These are phyloP conservation scores for Mythimna lalbum DNA, from an alignment of 2,888 invertebrate species.

Conservation along the genomic window DNA sequence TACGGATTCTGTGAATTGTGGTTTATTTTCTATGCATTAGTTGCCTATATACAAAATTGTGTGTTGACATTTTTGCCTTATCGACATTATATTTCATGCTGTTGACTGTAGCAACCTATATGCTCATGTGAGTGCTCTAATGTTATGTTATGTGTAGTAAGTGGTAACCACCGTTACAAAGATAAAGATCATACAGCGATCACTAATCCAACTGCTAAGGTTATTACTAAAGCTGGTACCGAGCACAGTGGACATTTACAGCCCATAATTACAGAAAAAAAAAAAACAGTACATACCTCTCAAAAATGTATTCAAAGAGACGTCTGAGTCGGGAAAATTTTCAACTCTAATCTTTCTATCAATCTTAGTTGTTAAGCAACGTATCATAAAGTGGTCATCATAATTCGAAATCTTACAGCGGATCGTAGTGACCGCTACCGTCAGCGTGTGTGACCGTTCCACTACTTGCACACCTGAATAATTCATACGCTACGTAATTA, in stretches of 20 bases:
- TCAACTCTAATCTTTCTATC: slow-evolving; percentile 62
- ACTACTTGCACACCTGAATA: slow-evolving; percentile 81
- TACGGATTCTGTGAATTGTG: not conserved
- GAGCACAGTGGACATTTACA: slow-evolving; percentile 50
- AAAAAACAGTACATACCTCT: slow-evolving; percentile 43
- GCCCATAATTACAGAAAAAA: slow-evolving; percentile 45
- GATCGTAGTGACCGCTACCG: slow-evolving; percentile 80
- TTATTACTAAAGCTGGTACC: slow-evolving; percentile 2
- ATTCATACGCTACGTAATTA: slow-evolving; percentile 86
- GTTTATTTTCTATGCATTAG: not conserved
- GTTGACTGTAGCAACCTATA: not conserved
- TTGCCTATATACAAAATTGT: slow-evolving; percentile 5
- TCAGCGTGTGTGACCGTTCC: slow-evolving; percentile 88
- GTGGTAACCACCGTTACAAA: slow-evolving; percentile 9
- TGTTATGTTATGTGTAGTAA: slow-evolving; percentile 14
- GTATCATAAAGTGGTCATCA: slow-evolving; percentile 64
- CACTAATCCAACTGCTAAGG: slow-evolving; percentile 38
- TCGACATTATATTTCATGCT: not conserved
- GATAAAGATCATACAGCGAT: slow-evolving; percentile 41
- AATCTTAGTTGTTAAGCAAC: slow-evolving; percentile 63
- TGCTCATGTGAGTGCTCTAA: not conserved
- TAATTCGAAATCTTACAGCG: slow-evolving; percentile 67
- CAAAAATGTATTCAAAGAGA: slow-evolving; percentile 50
- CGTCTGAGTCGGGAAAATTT: slow-evolving; percentile 60
- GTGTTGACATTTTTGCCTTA: not conserved